Base-by-base conservation (phyloP, 2,113 vertebrate species). In the Chauna torquata region DNA sequence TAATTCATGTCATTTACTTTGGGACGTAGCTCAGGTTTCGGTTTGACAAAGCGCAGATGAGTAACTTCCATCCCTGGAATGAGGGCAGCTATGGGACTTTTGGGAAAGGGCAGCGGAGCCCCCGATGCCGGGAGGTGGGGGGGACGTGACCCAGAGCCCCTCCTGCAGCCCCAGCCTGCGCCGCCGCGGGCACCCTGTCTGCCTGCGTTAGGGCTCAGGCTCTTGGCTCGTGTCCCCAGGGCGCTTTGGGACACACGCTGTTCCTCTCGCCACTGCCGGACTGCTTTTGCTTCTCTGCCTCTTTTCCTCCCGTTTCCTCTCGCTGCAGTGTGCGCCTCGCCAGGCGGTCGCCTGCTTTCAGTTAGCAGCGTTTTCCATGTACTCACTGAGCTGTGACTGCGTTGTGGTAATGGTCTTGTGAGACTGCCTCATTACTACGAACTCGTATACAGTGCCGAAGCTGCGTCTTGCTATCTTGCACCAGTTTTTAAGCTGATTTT, bases 211-310 rank as follows among this genome's bases (percentile, higher is more conserved):
- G 2, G 2, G 74, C 90, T 87, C 64, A 28, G 54, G 72, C 85
- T 62, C 66, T 30, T 25, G 47, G 84, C 76, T 8, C 3, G 2
- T 57, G 57, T 65, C 84, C 91, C 88, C 36, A 2, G 90, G 90
- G 9, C 10, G 49, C 5, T 2, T 40, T 2, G 44, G 81, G 61
- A 50, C 25, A 3, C 15, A 0, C 0, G 0, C 2, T 1, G n/a
- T 9, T 78, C 72, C 76, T 79, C 22, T 1, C 5, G 20, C 38
- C 44, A 25, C 68, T 75, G 75, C 34, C 57, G 12, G 16, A 17
- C 40, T 27, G 25, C n/a, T 55, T 58, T 32, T 34, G 54, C 34
- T 58, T 16, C 47, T 42, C 47, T 65, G 47, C 50, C 69, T 44
- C 3, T 55, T 32, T 44, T 3, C 66, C 54, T 64, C 42, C 44